Base-by-base conservation (phyloP, 1,140 invertebrate genomes). In the Penaeus vannamei region DNA sequence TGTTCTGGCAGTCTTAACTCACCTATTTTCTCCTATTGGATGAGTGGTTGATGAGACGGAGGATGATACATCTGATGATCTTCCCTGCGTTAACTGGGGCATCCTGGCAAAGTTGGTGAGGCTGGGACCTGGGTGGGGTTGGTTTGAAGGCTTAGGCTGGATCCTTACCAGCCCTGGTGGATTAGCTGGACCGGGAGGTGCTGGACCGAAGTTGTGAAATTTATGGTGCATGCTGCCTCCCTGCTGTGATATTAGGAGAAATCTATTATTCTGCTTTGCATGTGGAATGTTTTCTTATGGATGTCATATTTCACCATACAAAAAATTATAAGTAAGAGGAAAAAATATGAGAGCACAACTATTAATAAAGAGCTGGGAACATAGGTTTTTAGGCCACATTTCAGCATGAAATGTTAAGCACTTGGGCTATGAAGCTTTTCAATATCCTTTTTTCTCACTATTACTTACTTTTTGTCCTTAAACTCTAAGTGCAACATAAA, bases 1-100 rank as follows among this genome's bases (percentile, higher is more conserved):
- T 59, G 12, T 61, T 60, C 72, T 2, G 20, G 26, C 1, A 23
- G 59, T 60, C 22, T 8, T 1, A 23, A 77, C 53, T 62, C 14
- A 91, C 90, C 90, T 91, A 53, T 90, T 90, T 26, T 91, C 90
- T n/a, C 85, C 85, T 32, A 91, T 85, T 66, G 91, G 91, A 87
- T 91, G 91, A 46, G 91, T 91, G 29, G 91, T 90, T 46, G 91
- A 91, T 69, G 91, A 91, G 19, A 91, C 91, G 14, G 91, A 91
- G 10, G 90, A 89, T 26, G 84, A 81, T 36, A 90, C 91, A 69
- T 91, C 91, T 29, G 86, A 82, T 22, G 89, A 69, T 29, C 89
- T 80, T 22, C 91, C 90, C 64, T 90, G 90, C 2, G 86, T 90
- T 46, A 87, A 62, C 77, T 82, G 89, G 32, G 84, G 91, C 91